Conservation (phyloP, 2,797 vertebrate species). For the Enteromius argenteus region DNA sequence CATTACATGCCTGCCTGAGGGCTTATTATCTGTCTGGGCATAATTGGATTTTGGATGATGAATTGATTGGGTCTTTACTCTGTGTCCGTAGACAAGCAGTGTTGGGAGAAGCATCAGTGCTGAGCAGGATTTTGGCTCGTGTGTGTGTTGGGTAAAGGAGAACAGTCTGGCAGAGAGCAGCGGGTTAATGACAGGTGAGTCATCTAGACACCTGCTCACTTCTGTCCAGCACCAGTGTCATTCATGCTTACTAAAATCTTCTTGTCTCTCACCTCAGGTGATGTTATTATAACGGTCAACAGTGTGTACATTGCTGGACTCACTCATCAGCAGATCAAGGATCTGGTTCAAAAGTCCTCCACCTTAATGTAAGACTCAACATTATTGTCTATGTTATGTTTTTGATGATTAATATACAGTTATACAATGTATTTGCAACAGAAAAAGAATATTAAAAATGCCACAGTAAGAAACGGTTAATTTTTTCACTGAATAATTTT, state of each 20-base stretch:
- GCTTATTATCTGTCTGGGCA: constrained; percentile 23
- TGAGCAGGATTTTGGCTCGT: constrained; percentile 70
- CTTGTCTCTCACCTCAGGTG: constrained; percentile 71
- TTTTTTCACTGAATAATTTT: not conserved
- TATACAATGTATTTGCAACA: no score
- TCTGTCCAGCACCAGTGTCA: not conserved
- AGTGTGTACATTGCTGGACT: constrained; percentile 74
- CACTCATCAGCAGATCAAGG: constrained; percentile 79
- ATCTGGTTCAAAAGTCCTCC: constrained; percentile 78
- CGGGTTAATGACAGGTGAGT: constrained; percentile 78
- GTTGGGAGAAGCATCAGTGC: constrained; percentile 64
- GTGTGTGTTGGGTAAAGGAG: constrained; percentile 78
- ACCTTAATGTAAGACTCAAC: constrained; percentile 75
- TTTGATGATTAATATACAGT: not conserved
- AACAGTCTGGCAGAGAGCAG: constrained; percentile 79
- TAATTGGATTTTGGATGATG: constrained; percentile 43
- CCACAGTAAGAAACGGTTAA: not conserved
- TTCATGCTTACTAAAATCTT: not conserved
- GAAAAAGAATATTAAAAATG: not conserved
- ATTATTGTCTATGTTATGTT: not conserved
- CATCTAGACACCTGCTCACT: not conserved
- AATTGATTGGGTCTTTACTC: constrained; percentile 22
- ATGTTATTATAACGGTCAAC: constrained; percentile 81
- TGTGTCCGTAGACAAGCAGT: constrained; percentile 71
- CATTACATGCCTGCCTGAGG: constrained; percentile 13